phyloP scores from a whole-genome alignment of 2,113 vertebrate genomes.

The Phaetusa simplex region DNA sequence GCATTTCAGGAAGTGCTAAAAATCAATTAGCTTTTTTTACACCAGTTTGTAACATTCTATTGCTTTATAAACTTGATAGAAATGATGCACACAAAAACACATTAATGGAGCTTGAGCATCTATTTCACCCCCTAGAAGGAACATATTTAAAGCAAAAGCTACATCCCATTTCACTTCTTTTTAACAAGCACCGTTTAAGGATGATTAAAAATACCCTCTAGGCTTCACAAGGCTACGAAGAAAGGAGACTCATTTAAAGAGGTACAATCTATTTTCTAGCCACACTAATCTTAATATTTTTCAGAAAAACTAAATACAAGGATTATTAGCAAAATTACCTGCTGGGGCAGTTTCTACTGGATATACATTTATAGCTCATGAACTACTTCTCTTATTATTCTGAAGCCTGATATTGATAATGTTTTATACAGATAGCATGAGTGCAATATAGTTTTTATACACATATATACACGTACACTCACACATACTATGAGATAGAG shows the following conservation, averaged over 20 bases:
- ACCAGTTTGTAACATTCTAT: neutral
- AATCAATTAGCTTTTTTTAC: neutral
- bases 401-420: neutral
- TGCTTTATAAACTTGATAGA: neutral
- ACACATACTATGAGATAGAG: neutral
- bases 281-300: neutral
- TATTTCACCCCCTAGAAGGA: constrained; percentile 7
- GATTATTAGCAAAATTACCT: neutral
- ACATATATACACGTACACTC: neutral
- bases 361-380: neutral
- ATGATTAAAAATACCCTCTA: constrained; percentile 35
- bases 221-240: neutral
- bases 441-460: neutral
- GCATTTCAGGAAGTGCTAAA: neutral
- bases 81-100: neutral
- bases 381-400: neutral
- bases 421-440: neutral
- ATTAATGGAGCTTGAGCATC: neutral
- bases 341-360: neutral
- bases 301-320: neutral
- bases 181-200: constrained; percentile 40
- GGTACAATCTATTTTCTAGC: neutral
- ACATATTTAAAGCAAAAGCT: constrained; percentile 38
- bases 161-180: constrained; percentile 36
- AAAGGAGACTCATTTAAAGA: constrained; percentile 3